Percentiles rank a stretch among this genome's conserved stretches.
Evolutionary conservation across 2,797 vertebrate species (phyloP).

Genomic region (Melanotaenia pygmaea): DNA sequence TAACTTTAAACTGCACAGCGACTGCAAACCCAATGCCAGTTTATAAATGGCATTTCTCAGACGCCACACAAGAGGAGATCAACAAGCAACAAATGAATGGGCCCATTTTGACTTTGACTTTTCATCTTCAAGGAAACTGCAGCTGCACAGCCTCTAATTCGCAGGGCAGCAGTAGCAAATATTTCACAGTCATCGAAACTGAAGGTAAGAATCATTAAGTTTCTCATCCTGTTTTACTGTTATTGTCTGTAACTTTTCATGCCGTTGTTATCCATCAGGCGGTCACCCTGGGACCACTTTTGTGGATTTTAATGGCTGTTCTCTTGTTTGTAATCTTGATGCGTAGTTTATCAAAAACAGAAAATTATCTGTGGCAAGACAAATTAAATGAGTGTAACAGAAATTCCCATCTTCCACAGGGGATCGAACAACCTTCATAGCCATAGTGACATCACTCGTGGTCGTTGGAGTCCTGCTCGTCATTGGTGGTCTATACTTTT

Average conservation of each 20-base stretch:
- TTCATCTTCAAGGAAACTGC: conserved; percentile 59
- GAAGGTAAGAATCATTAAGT: conserved; percentile 53
- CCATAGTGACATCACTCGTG: conserved; percentile 32
- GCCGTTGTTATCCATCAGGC: conserved; percentile 53
- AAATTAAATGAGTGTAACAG: conserved; percentile 46
- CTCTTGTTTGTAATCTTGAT: conserved; percentile 42
- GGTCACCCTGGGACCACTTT: conserved; percentile 53
- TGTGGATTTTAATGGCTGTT: conserved; percentile 55
- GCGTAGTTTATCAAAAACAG: conserved; percentile 50
- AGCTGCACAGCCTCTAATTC: conserved; percentile 63
- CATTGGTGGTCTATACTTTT: not conserved
- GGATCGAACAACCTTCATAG: conserved; percentile 33
- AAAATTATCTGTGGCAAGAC: conserved; percentile 8
- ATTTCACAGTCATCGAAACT: conserved; percentile 52
- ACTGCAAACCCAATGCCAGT: conserved; percentile 62
- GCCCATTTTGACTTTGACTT: conserved; percentile 8
- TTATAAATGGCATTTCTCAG: conserved; percentile 61
- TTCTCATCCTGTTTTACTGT: not conserved
- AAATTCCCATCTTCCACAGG: conserved; percentile 65
- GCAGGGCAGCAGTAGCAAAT: conserved; percentile 41
- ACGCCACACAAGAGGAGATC: accelerated
- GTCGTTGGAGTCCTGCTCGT: conserved; percentile 1
- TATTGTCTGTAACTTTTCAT: conserved; percentile 22
- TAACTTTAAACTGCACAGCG: conserved; percentile 64
- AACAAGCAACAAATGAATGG: not conserved